Percentiles rank a stretch among this genome's conserved stretches.
Evolutionary conservation across 2,888 invertebrate genomes (phyloP).

Genomic region (Lasioglossum morio): DNA sequence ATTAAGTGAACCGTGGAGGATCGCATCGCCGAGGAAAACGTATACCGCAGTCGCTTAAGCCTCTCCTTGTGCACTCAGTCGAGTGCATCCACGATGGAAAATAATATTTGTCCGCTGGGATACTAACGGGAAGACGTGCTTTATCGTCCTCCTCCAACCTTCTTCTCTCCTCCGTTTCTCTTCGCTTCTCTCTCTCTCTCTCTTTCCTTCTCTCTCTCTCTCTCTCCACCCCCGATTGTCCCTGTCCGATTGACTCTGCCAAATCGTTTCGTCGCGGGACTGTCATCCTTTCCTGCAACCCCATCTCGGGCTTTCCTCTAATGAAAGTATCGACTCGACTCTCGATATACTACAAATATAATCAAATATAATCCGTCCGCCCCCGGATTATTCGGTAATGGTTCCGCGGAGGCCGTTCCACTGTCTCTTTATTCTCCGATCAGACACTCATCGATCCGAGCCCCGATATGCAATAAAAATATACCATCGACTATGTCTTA

Average conservation of each 20-base stretch:
- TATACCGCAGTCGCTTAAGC: slow-evolving; percentile 65
- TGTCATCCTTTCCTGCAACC: slow-evolving; percentile 1
- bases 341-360: background rate
- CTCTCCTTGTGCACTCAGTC: slow-evolving; percentile 64
- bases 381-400: background rate
- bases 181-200: slow-evolving; percentile 8
- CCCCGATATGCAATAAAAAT: background rate
- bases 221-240: slow-evolving; percentile 51
- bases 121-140: slow-evolving; percentile 59
- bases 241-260: slow-evolving; percentile 46
- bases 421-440: background rate
- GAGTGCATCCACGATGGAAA: slow-evolving; percentile 70
- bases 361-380: background rate
- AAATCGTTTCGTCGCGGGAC: slow-evolving; percentile 33
- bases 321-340: slow-evolving; percentile 18
- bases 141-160: slow-evolving; percentile 56
- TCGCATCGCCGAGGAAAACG: slow-evolving; percentile 66
- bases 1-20: slow-evolving; percentile 73
- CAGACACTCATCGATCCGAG: background rate
- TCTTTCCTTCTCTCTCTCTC: background rate
- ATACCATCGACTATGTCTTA: background rate
- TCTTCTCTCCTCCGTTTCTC: slow-evolving; percentile 39
- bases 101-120: slow-evolving; percentile 72
- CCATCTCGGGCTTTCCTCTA: slow-evolving; percentile 1
- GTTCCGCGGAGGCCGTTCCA: background rate